Conservation (phyloP, 2,797 vertebrate genomes). For the Lophotriccus pileatus region DNA sequence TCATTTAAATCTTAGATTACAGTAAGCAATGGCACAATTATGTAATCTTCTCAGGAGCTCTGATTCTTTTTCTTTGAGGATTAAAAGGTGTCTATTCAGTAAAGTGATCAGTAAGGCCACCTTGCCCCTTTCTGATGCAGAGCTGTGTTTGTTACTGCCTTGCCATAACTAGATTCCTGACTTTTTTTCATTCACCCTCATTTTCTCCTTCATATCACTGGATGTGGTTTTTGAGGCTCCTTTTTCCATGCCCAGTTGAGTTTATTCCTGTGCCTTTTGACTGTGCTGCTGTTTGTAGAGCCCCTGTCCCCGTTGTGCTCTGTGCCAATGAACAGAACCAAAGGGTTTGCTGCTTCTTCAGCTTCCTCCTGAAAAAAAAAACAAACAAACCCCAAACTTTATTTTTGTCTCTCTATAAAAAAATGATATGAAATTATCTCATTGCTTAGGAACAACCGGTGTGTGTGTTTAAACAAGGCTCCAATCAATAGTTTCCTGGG, state of each 20-base stretch:
- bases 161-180: background rate
- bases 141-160: background rate
- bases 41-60: background rate
- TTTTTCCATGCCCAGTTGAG: background rate
- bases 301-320: background rate
- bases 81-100: background rate
- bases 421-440: background rate
- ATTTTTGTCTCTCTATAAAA: background rate
- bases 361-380: background rate
- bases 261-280: background rate
- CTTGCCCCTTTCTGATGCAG: background rate
- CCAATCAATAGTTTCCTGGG: background rate
- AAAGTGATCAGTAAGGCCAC: fast-evolving
- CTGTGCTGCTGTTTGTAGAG: background rate
- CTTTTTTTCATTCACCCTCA: background rate
- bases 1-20: background rate
- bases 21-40: background rate
- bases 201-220: background rate
- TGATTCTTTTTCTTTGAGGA: background rate
- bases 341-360: background rate
- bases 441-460: background rate
- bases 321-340: background rate
- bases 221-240: background rate
- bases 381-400: background rate
- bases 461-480: background rate